Percentiles rank a stretch among this genome's conserved stretches.
phyloP scores from a whole-genome alignment of 2,888 invertebrate genomes.

The Metellina segmentata region DNA sequence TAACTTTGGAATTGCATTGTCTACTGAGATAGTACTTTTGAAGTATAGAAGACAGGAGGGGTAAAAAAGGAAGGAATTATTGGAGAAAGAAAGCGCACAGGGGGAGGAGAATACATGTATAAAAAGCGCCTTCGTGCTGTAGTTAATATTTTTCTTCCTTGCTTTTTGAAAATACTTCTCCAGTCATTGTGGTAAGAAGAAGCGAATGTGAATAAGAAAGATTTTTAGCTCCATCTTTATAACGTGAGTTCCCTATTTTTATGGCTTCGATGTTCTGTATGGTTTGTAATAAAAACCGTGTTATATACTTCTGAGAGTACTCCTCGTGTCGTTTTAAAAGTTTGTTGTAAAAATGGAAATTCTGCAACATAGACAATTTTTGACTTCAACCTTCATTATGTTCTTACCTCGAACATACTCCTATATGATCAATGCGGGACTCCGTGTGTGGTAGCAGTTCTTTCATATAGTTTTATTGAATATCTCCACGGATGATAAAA shows the following conservation, averaged over 20 bases:
- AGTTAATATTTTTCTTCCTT: constrained; percentile 31
- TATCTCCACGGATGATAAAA: neutral
- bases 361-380: neutral
- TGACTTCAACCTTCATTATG: neutral
- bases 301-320: constrained; percentile 2
- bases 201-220: neutral
- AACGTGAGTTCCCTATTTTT: constrained; percentile 24
- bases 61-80: neutral
- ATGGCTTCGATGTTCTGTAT: constrained; percentile 32
- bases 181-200: no score
- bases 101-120: constrained; percentile 26
- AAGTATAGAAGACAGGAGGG: constrained; percentile 13
- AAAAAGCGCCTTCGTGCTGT: constrained; percentile 26
- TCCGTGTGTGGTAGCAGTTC: neutral
- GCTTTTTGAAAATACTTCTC: neutral
- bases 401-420: neutral
- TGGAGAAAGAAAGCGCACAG: neutral
- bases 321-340: neutral
- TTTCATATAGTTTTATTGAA: neutral
- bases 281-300: constrained; percentile 31
- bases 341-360: neutral
- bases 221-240: constrained; percentile 9
- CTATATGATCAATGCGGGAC: neutral
- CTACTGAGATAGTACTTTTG: constrained; percentile 61
- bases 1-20: constrained; percentile 68